phyloP scores from a whole-genome alignment of 2,113 vertebrate species.

The Rhineura floridana region DNA sequence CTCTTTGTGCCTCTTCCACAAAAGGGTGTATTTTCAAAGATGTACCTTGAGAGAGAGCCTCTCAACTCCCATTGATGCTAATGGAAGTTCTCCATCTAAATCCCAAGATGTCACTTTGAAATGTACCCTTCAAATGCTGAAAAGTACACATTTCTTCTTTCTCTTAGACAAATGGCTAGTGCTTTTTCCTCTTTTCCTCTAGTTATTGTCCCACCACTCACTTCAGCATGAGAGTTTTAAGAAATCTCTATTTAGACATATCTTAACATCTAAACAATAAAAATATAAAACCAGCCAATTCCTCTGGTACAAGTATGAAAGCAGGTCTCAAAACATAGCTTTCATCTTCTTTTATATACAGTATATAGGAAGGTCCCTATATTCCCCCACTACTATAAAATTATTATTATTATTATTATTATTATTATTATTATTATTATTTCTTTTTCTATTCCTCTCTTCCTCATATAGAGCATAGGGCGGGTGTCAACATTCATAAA shows the following conservation, averaged over 20 bases:
- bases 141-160: conserved; percentile 23
- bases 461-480: too few species aligned
- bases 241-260: conserved; percentile 17
- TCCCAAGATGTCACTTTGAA: conserved; percentile 31
- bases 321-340: not conserved
- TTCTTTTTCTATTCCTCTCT: too few species aligned
- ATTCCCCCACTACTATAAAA: not conserved
- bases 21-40: conserved; percentile 39
- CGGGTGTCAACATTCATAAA: too few species aligned
- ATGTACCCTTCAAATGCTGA: not conserved
- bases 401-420: too few species aligned
- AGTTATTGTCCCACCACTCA: conserved; percentile 21
- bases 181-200: not conserved
- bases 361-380: not conserved
- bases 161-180: conserved; percentile 17
- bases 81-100: conserved; percentile 47
- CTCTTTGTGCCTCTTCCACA: not conserved
- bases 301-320: conserved; percentile 39
- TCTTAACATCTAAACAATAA: not conserved
- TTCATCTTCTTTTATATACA: not conserved
- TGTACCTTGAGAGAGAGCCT: conserved; percentile 9
- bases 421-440: too few species aligned
- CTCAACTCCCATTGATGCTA: conserved; percentile 15
- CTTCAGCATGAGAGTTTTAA: not conserved
- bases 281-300: not conserved